These are phyloP conservation scores for Saimiri boliviensis DNA, from an alignment of 2,113 vertebrate genomes.

Conservation along the genomic window DNA sequence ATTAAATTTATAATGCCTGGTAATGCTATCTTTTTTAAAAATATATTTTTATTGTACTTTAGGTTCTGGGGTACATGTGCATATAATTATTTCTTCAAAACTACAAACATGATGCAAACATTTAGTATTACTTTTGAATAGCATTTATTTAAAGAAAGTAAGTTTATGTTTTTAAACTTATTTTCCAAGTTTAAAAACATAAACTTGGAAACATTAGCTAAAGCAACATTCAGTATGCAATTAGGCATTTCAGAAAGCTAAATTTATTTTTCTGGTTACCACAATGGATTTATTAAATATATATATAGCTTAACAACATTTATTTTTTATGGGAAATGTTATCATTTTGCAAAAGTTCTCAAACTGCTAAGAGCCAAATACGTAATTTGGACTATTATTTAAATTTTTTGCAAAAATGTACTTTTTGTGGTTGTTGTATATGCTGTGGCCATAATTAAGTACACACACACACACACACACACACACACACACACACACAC, in stretches of 20 bases:
- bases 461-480: not conserved
- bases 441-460: not conserved
- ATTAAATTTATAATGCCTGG: not conserved
- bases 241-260: not conserved
- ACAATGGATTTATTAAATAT: not conserved
- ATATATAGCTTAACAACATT: not conserved
- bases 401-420: not conserved
- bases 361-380: not conserved
- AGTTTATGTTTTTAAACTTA: not conserved
- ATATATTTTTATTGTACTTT: too few relatives aligned
- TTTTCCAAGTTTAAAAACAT: not conserved
- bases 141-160: not conserved
- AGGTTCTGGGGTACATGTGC: too few relatives aligned
- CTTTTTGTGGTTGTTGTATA: not conserved
- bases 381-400: not conserved
- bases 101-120: not conserved
- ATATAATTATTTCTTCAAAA: not conserved
- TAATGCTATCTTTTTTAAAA: not conserved
- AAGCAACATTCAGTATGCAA: not conserved
- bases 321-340: not conserved
- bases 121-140: not conserved
- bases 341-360: not conserved
- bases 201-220: not conserved
- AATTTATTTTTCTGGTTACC: not conserved
- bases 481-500: not conserved